Evolutionary conservation across 1,140 invertebrate genomes (phyloP), one percentile per base, ranked within the genome.

Genomic region (Prorops nasuta): DNA sequence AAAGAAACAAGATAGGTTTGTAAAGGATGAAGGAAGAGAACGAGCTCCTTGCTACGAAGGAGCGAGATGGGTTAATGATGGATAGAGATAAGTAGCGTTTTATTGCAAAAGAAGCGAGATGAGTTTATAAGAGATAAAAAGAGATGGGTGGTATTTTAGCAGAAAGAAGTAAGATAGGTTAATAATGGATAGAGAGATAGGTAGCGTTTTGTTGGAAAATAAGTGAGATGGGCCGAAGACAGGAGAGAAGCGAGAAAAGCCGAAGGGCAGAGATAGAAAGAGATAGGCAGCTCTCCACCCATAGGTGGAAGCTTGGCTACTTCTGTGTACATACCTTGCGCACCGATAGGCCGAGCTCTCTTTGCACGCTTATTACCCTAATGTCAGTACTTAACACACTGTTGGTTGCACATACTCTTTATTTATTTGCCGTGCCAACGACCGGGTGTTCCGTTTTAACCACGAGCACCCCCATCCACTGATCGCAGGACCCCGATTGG

Each of bases 291-390:
- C 49, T 51, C 57, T 58, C 44, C 56, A 55, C 51, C 58, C 48
- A 57, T 64, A 60, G 67, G 65, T 64, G 59, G 60, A 62, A 60
- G 40, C 34, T 45, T 21, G 51, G 48, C 51, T 56, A 57, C 56
- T 64, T 64, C 51, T 46, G 42, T 54, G 35, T 41, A 50, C 41
- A n/a, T n/a, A n/a, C n/a, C 34, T 31, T 3, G 12, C 17, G 44
- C 51, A 52, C 52, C 60, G 62, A 68, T 65, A 64, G 58, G 49
- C 58, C 53, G 53, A n/a, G 31, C 46, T 65, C 66, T 70, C 67
- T 74, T 72, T 76, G 68, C 69, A 74, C 70, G 67, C 69, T 76
- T 74, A 74, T 76, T 74, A 74, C 69, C 67, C 69, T 76, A 75
- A 75, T 75, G 67, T 55, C 69, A 74, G 71, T 75, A 71, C 72